These are phyloP conservation scores for Catocala sponsa DNA, from an alignment of 2,888 invertebrate genomes.

Conservation along the genomic window DNA sequence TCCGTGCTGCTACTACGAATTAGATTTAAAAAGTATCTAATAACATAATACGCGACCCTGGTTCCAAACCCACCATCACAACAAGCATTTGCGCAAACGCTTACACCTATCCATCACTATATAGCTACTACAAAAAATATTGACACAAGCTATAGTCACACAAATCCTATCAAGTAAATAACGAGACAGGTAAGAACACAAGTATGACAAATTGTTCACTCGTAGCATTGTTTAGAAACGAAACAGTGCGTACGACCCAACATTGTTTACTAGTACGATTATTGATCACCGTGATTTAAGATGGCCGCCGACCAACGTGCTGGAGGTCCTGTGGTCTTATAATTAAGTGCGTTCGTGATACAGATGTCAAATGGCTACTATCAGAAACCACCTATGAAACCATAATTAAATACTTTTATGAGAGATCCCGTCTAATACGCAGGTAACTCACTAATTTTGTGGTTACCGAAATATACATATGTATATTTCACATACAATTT, in stretches of 20 bases:
- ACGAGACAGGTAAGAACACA: constrained; percentile 52
- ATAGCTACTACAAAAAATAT: constrained; percentile 7
- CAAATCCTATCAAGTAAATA: constrained; percentile 46
- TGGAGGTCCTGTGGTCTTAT: constrained; percentile 36
- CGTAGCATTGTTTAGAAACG: constrained; percentile 55
- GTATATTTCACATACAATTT: too few species aligned
- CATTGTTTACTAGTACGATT: constrained; percentile 45
- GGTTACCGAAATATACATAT: too few species aligned
- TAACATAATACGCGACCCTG: too few species aligned
- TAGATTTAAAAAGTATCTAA: too few species aligned
- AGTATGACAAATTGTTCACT: constrained; percentile 65
- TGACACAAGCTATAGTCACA: constrained; percentile 31
- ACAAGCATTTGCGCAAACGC: too few species aligned
- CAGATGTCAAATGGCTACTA: constrained; percentile 23
- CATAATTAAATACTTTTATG: too few species aligned
- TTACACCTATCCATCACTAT: background rate
- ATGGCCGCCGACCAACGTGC: constrained; percentile 20
- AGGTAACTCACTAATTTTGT: too few species aligned
- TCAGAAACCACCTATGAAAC: background rate
- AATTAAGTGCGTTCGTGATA: constrained; percentile 42
- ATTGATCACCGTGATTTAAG: constrained; percentile 50
- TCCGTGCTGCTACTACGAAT: too few species aligned
- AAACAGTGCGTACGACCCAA: constrained; percentile 51
- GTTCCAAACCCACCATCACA: too few species aligned
- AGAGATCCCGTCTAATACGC: too few species aligned